Percentiles rank a stretch among this genome's conserved stretches.
phyloP scores from a whole-genome alignment of 2,113 vertebrate genomes.

The Amia ocellicauda region DNA sequence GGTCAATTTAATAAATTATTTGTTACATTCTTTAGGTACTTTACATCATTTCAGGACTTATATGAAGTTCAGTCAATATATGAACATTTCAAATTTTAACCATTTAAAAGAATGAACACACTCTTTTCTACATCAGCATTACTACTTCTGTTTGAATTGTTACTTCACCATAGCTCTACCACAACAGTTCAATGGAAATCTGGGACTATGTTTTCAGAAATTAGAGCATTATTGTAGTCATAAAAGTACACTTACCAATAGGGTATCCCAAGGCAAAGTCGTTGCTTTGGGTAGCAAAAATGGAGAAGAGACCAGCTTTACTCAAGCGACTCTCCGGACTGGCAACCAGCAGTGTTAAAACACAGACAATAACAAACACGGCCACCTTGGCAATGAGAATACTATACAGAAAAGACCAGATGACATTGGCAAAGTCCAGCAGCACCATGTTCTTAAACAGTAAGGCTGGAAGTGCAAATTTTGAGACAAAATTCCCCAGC shows the following conservation, averaged over 20 bases:
- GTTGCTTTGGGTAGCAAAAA: slow-evolving; percentile 98
- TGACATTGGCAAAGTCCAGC: slow-evolving; percentile 87
- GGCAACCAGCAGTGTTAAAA: slow-evolving; percentile 83
- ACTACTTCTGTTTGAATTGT: too few species aligned
- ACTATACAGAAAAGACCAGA: slow-evolving; percentile 92
- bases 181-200: too few species aligned
- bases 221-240: not conserved
- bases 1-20: too few species aligned
- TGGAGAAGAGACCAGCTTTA: slow-evolving; percentile 94
- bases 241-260: slow-evolving; percentile 76
- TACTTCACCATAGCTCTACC: too few species aligned
- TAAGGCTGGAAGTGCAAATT: slow-evolving; percentile 92
- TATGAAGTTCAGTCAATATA: too few species aligned
- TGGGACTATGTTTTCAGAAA: too few species aligned
- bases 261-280: slow-evolving; percentile 97
- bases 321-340: slow-evolving; percentile 80
- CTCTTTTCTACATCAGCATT: too few species aligned
- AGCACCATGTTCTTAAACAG: slow-evolving; percentile 98
- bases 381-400: slow-evolving; percentile 88
- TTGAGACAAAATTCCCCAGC: slow-evolving; percentile 91
- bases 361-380: slow-evolving; percentile 83
- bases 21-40: too few species aligned
- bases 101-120: too few species aligned
- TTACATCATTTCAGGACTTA: too few species aligned
- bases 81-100: too few species aligned